phyloP scores from a whole-genome alignment of 1,140 invertebrate species.

The Drosophila pectinifera region DNA sequence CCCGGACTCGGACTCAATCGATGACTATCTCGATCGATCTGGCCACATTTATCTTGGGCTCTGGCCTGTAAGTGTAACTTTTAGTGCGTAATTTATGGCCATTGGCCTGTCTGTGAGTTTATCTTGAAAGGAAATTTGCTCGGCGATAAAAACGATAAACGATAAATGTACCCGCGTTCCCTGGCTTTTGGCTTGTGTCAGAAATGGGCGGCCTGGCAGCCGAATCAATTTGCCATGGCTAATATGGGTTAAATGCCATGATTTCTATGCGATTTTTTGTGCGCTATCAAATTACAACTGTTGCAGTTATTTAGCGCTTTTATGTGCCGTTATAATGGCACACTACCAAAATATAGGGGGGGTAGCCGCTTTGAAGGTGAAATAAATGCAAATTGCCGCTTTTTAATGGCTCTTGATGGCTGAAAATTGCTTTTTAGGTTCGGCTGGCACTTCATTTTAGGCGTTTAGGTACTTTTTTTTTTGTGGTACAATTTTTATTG shows the following conservation, averaged over 20 bases:
- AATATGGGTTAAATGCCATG: slow-evolving; percentile 73
- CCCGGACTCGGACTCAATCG: slow-evolving; percentile 26
- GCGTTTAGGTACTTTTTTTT: slow-evolving; percentile 19
- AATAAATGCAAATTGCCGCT: slow-evolving; percentile 49
- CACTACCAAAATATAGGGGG: slow-evolving; percentile 11
- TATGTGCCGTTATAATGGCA: slow-evolving; percentile 49
- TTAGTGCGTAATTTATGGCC: slow-evolving; percentile 77
- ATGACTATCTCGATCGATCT: slow-evolving; percentile 63
- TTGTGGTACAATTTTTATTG: slow-evolving; percentile 27
- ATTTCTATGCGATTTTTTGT: slow-evolving; percentile 34
- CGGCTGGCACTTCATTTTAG: slow-evolving; percentile 32
- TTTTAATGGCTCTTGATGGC: slow-evolving; percentile 25
- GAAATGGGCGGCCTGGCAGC: slow-evolving; percentile 48
- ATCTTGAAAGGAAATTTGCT: slow-evolving; percentile 81
- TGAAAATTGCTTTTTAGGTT: slow-evolving; percentile 29
- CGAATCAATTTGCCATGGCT: slow-evolving; percentile 70
- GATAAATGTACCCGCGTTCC: slow-evolving; percentile 47
- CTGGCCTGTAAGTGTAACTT: slow-evolving; percentile 65
- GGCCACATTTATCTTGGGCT: slow-evolving; percentile 61
- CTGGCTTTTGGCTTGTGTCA: slow-evolving; percentile 45
- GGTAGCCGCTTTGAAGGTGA: slow-evolving; percentile 18
- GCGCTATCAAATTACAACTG: slow-evolving; percentile 51
- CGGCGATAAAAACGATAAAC: slow-evolving; percentile 53
- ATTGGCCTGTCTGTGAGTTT: slow-evolving; percentile 65
- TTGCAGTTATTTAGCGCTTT: slow-evolving; percentile 45